These are phyloP conservation scores for Cartodere bifasciata DNA, from an alignment of 2,888 invertebrate species.

Conservation along the genomic window DNA sequence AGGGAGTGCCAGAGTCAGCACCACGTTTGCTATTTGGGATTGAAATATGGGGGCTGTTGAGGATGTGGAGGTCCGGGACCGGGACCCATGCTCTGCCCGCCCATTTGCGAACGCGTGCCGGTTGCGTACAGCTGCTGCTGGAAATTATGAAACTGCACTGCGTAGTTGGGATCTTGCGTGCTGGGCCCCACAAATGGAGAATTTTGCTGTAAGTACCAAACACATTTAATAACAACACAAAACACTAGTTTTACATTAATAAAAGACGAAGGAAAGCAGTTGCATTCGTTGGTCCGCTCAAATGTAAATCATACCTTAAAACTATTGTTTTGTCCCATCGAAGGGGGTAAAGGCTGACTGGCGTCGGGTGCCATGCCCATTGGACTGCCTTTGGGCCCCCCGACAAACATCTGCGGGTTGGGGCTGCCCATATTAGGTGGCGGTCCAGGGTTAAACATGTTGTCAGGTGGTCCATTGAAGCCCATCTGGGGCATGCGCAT, in stretches of 20 bases:
- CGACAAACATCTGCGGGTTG: conserved; percentile 45
- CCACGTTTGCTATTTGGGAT: conserved; percentile 34
- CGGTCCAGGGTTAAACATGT: conserved; percentile 23
- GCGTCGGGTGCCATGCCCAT: conserved; percentile 48
- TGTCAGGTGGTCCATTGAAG: conserved; percentile 32
- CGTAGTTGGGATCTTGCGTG: conserved; percentile 83
- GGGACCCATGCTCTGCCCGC: conserved; percentile 33
- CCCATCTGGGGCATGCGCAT: conserved; percentile 35
- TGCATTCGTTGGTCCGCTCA: too few relatives aligned
- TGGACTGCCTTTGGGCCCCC: conserved; percentile 43
- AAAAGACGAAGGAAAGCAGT: too few relatives aligned
- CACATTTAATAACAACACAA: too few relatives aligned
- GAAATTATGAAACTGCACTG: conserved; percentile 91
- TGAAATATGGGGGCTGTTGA: conserved; percentile 36
- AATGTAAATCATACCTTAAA: too few relatives aligned
- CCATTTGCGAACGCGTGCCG: conserved; percentile 52
- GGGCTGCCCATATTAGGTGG: conserved; percentile 34
- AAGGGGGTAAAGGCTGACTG: conserved; percentile 64
- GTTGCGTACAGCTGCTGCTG: conserved; percentile 91
- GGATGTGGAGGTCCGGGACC: conserved; percentile 38
- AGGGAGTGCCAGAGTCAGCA: conserved; percentile 32
- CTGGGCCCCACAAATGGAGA: conserved; percentile 74
- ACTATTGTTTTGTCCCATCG: conserved; percentile 56
- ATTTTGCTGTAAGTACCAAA: too few relatives aligned
- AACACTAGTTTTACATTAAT: too few relatives aligned